A percentile compares a stretch with the other conserved stretches of the same genome.
These are phyloP conservation scores for Lasiurus cinereus DNA, from an alignment of 2,113 vertebrate species.

Conservation along the genomic window DNA sequence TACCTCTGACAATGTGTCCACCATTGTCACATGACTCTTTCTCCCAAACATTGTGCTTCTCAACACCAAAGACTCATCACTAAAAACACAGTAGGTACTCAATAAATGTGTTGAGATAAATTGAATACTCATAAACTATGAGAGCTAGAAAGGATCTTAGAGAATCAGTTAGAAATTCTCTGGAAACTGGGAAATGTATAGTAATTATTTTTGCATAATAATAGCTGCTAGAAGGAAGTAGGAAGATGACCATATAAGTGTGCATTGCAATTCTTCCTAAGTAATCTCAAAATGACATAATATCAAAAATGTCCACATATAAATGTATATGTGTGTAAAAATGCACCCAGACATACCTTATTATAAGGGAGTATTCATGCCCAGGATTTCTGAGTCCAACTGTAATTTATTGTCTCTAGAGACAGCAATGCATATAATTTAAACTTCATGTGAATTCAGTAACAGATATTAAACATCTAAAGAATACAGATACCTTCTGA, in stretches of 20 bases:
- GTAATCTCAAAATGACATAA: not conserved
- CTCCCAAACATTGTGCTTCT: not conserved
- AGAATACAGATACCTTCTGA: not conserved
- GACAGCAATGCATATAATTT: not conserved
- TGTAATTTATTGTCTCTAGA: not conserved
- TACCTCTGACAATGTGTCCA: not conserved
- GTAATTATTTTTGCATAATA: not conserved
- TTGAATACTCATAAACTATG: not conserved
- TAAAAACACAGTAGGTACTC: not conserved
- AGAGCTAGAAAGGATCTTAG: not conserved
- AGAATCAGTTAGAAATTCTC: not conserved
- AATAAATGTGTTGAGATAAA: not conserved
- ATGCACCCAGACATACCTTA: not conserved
- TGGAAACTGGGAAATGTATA: not conserved
- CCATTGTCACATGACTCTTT: not conserved
- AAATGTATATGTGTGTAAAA: not conserved
- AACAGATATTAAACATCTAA: conserved; percentile 35
- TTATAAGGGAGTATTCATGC: not conserved
- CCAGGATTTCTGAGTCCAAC: not conserved
- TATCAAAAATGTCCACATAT: not conserved
- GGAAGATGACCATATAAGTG: not conserved
- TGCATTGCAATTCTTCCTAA: conserved; percentile 6
- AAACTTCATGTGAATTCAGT: conserved; percentile 23
- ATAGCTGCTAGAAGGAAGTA: not conserved
- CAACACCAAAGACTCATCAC: not conserved